Percentiles rank a stretch among this genome's conserved stretches.
These are phyloP conservation scores for Pammene fasciana DNA, from an alignment of 2,888 invertebrate genomes.

Conservation along the genomic window DNA sequence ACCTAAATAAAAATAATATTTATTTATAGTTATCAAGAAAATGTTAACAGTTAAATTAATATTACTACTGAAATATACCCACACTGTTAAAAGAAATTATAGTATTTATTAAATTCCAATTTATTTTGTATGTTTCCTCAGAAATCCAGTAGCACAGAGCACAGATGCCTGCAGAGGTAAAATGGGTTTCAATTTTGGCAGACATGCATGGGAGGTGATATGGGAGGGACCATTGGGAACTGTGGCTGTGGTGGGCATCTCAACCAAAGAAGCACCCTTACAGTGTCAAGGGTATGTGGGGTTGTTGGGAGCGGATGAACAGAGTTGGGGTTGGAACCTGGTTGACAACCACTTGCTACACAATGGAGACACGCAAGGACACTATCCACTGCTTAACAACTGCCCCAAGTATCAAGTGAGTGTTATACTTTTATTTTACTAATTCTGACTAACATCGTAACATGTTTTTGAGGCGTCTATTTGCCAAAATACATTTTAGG, in stretches of 20 bases:
- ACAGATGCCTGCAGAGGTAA: slow-evolving; percentile 97
- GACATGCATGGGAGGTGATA: slow-evolving; percentile 99
- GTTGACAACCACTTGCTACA: slow-evolving; percentile 98
- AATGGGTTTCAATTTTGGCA: slow-evolving; percentile 94
- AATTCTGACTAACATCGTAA: neutral
- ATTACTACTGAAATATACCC: neutral
- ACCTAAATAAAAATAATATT: too few species aligned
- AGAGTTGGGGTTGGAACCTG: slow-evolving; percentile 99
- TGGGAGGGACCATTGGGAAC: slow-evolving; percentile 99
- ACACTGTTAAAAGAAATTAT: too few species aligned
- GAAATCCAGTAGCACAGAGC: slow-evolving; percentile 99
- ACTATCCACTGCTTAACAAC: slow-evolving; percentile 96
- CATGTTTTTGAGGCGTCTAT: too few species aligned
- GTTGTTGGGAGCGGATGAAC: slow-evolving; percentile 96
- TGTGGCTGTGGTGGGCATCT: slow-evolving; percentile 97
- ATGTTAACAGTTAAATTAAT: too few species aligned
- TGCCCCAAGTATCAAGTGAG: slow-evolving; percentile 98
- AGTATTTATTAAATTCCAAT: too few species aligned
- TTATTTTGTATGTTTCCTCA: slow-evolving; percentile 53
- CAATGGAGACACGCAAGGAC: slow-evolving; percentile 97
- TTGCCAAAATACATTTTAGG: too few species aligned
- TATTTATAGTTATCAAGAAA: too few species aligned
- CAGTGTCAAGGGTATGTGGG: slow-evolving; percentile 98
- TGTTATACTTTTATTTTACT: slow-evolving; percentile 13
- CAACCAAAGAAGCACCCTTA: slow-evolving; percentile 96